These are phyloP conservation scores for Nomada ruficornis DNA, from an alignment of 2,888 invertebrate genomes.

Conservation along the genomic window DNA sequence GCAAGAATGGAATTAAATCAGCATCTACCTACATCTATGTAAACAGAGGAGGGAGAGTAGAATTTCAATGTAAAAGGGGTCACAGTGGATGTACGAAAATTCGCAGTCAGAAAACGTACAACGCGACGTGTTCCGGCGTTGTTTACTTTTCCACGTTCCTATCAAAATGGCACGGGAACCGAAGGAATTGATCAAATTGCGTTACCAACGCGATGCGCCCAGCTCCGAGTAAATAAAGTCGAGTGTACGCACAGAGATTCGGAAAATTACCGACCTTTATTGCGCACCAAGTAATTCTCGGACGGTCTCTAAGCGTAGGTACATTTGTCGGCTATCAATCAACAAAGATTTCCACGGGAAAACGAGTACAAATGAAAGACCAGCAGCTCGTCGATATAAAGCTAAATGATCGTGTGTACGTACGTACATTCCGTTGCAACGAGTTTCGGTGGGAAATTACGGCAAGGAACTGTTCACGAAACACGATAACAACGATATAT, in stretches of 20 bases:
- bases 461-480: background rate
- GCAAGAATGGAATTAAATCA: background rate
- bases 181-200: too few species aligned
- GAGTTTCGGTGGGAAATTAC: background rate
- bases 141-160: slow-evolving; percentile 36
- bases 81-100: too few species aligned
- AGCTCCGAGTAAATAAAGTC: slow-evolving; percentile 5
- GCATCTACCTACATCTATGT: background rate
- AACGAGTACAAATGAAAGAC: background rate
- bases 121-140: slow-evolving; percentile 2
- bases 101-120: background rate
- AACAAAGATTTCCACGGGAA: too few species aligned
- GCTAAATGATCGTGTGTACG: background rate
- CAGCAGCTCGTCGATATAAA: background rate
- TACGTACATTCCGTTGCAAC: background rate
- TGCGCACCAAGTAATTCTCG: background rate
- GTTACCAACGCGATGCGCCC: slow-evolving; percentile 13
- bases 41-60: background rate
- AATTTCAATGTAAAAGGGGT: background rate
- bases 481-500: background rate
- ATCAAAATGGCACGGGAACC: background rate
- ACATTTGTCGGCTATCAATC: background rate
- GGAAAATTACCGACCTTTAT: background rate
- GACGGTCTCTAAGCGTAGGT: background rate
- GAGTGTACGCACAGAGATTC: background rate